These are phyloP conservation scores for Schizopygopsis malacanthus DNA, from an alignment of 2,797 vertebrate genomes.

Conservation along the genomic window DNA sequence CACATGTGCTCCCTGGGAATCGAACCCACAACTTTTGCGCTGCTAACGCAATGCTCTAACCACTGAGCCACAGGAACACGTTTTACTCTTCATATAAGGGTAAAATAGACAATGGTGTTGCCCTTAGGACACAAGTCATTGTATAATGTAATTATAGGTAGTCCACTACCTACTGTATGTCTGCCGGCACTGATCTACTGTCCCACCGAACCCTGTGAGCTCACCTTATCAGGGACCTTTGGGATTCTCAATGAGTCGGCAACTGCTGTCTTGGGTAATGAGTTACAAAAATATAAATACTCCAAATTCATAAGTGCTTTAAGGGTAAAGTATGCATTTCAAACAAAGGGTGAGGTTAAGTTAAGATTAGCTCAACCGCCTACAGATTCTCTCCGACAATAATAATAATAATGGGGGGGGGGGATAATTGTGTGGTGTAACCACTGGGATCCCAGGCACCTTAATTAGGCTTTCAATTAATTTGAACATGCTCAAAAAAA, in stretches of 20 bases:
- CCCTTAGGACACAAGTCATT: background rate
- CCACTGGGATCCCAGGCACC: background rate
- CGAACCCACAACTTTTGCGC: no score
- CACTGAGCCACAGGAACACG: no score
- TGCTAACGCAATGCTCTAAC: no score
- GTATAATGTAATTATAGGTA: constrained; percentile 12
- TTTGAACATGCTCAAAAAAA: background rate
- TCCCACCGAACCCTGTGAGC: background rate
- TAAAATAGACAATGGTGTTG: background rate
- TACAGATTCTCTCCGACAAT: background rate
- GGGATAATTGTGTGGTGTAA: background rate
- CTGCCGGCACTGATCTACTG: background rate
- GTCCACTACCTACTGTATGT: background rate
- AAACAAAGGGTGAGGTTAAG: background rate
- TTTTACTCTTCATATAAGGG: background rate
- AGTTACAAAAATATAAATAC: background rate
- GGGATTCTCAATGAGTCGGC: background rate
- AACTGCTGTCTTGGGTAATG: background rate
- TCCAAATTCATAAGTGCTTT: background rate
- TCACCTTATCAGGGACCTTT: constrained; percentile 30
- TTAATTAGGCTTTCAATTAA: constrained; percentile 40
- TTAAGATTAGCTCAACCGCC: background rate
- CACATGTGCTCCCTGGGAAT: no score
- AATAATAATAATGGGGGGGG: background rate
- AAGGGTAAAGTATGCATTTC: constrained; percentile 5